Evolutionary conservation across 2,797 vertebrate species (phyloP), one percentile per base, ranked within the genome.

Genomic region (Chaetodon trifasciatus): DNA sequence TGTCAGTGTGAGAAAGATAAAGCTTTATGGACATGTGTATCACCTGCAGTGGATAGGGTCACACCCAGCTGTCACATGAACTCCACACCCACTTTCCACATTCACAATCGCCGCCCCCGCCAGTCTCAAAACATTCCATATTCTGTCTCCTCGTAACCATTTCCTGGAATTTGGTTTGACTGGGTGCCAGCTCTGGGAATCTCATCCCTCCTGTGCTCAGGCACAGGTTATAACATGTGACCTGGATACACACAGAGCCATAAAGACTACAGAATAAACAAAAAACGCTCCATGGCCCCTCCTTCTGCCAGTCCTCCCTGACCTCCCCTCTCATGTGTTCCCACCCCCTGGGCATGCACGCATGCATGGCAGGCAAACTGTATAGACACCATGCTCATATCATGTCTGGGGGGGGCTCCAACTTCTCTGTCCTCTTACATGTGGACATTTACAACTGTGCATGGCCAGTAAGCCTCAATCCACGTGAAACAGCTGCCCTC

Each of bases 221-320:
- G 86, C 92, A 92, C 91, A 92, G 85, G 88, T 87, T 86, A 56
- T 55, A 86, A 91, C 92, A 94, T 88, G 93, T 94, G 93, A 94
- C 87, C 79, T 78, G 75, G 70, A 82, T 79, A 63, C 81, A 76
- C 78, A 82, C 12, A 57, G 37, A 55, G 76, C 58, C 63, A 57
- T 71, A 74, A 50, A 55, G 63, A 70, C 64, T 46, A 79, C 64
- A 69, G 69, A 46, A 84, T 76, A 88, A 86, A 91, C 87, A 84
- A 63, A 83, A 70, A 80, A 70, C 67, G 3, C 47, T 37, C 50
- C 19, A 6, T 10, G 13, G 66, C 85, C 73, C 75, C 78, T 75
- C 84, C 88, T 69, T 19, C 32, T 58, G 62, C 66, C 23, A 52
- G 35, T 52, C 35, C 63, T 72, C 62, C 11, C 23, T 52, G 49